These are phyloP conservation scores for Anableps anableps DNA, from an alignment of 2,797 vertebrate genomes.

Conservation along the genomic window DNA sequence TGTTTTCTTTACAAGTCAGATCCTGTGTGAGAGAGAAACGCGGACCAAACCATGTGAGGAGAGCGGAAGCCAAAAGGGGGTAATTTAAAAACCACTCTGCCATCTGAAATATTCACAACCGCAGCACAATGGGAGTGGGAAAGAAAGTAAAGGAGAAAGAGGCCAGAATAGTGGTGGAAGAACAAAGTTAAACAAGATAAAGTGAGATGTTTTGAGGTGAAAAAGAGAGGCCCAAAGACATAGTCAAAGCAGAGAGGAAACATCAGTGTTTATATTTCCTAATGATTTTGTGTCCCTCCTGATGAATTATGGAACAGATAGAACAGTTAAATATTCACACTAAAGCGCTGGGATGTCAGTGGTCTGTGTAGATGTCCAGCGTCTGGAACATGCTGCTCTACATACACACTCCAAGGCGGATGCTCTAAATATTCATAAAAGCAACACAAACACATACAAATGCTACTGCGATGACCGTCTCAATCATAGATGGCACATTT, in stretches of 20 bases:
- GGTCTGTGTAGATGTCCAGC: slow-evolving; percentile 56
- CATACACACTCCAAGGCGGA: slow-evolving; percentile 46
- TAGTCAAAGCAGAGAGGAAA: slow-evolving; percentile 42
- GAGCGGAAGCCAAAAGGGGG: slow-evolving; percentile 80
- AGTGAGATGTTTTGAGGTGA: slow-evolving; percentile 31
- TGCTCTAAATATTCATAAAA: slow-evolving; percentile 62
- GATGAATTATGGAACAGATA: slow-evolving; percentile 78
- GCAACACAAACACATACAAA: slow-evolving; percentile 22
- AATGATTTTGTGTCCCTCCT: slow-evolving; percentile 75
- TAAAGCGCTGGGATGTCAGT: slow-evolving; percentile 74
- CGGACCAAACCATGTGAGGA: slow-evolving; percentile 80
- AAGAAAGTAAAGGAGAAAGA: slow-evolving; percentile 31
- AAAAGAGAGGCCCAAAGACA: slow-evolving; percentile 31
- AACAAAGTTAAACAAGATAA: slow-evolving; percentile 36
- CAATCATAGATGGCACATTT: slow-evolving; percentile 33
- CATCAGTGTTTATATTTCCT: slow-evolving; percentile 77
- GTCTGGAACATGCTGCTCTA: slow-evolving; percentile 66
- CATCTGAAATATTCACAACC: slow-evolving; percentile 82
- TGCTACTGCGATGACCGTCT: slow-evolving; percentile 51
- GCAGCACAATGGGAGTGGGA: slow-evolving; percentile 52
- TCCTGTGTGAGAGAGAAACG: slow-evolving; percentile 76
- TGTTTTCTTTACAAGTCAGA: slow-evolving; percentile 78
- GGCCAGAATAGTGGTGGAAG: slow-evolving; percentile 16
- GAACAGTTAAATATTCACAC: slow-evolving; percentile 79
- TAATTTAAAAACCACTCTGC: slow-evolving; percentile 83